These are phyloP conservation scores for Luffia ferchaultella DNA, from an alignment of 2,888 invertebrate species.

Conservation along the genomic window DNA sequence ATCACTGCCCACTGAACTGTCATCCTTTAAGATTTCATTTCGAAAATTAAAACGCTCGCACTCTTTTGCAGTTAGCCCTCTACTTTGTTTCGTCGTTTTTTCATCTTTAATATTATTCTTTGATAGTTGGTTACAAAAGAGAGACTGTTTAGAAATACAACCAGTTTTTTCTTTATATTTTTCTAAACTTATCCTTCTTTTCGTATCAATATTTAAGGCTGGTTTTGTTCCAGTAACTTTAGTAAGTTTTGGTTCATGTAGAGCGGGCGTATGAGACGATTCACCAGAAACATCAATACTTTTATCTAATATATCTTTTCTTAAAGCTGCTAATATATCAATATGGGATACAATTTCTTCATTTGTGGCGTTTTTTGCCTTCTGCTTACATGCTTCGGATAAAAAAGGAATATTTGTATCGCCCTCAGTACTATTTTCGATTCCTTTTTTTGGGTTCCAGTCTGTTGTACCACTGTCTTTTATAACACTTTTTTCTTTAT, in stretches of 20 bases:
- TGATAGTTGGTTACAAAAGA: conserved; percentile 19
- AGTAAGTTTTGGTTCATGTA: conserved; percentile 50
- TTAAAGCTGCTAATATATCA: conserved; percentile 54
- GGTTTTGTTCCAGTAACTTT: conserved; percentile 29
- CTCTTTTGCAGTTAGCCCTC: conserved; percentile 57
- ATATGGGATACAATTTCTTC: conserved; percentile 40
- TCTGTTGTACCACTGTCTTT: not conserved
- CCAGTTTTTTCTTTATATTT: conserved; percentile 48
- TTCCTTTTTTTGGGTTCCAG: no score
- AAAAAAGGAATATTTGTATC: conserved; percentile 34
- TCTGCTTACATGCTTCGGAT: conserved; percentile 23
- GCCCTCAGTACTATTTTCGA: no score
- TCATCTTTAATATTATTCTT: conserved; percentile 22
- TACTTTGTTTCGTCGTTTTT: conserved; percentile 35
- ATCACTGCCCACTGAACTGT: no score
- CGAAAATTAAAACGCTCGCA: conserved; percentile 50
- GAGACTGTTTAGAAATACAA: conserved; percentile 15
- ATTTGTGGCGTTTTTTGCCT: conserved; percentile 22
- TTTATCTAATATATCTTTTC: conserved; percentile 53
- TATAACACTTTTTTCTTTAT: not conserved
- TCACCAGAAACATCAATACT: conserved; percentile 29
- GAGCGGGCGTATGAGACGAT: conserved; percentile 33
- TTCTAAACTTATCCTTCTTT: conserved; percentile 56
- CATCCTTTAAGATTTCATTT: not conserved
- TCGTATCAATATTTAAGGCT: conserved; percentile 33